Evolutionary conservation across 2,888 invertebrate species (phyloP), one percentile per base, ranked within the genome.

Genomic region (Amphipoea oculea): DNA sequence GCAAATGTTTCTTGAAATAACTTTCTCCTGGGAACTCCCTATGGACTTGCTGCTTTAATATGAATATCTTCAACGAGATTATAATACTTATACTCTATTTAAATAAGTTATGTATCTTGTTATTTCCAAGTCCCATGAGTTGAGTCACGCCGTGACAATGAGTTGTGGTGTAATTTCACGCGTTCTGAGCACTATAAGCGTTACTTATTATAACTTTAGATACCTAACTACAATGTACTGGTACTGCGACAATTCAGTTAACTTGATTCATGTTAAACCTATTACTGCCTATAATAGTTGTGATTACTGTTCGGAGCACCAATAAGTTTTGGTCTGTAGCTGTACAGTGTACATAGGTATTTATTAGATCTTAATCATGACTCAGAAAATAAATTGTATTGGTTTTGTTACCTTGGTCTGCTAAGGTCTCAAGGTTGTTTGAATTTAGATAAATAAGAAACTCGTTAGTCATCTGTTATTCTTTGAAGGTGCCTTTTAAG

Each of bases 81-180:
- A 66, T 36, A 68, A n/a, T 72, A 65, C 63, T 73, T 72, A 29
- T 29, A 65, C 65, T 73, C 29, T 63, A 73, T 82, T 78, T 42
- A 29, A 80, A 68, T 75, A 75, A 68, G n/a, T 66, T 29, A 57
- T 69, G 12, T 57, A 65, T 65, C 62, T 76, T 45, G 66, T 73
- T 86, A 79, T 70, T 40, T n/a, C 48, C 51, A 29, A 60, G 57
- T 29, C 60, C 67, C 54, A 62, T 85, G 89, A 78, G 74, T 84
- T 85, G 89, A 78, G 74, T 84, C 83, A 87, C 40, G 68, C 75
- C 71, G 62, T 77, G 81, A 78, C 84, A 81, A 71, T 87, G 87
- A 88, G 87, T 87, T 83, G 88, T 88, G 81, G 72, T 78, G 86
- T 88, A 84, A 93, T 92, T 94, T 93, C 91, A 92, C 91, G 94